Conservation (phyloP, 2,797 vertebrate species). For the Spinus pinus region DNA sequence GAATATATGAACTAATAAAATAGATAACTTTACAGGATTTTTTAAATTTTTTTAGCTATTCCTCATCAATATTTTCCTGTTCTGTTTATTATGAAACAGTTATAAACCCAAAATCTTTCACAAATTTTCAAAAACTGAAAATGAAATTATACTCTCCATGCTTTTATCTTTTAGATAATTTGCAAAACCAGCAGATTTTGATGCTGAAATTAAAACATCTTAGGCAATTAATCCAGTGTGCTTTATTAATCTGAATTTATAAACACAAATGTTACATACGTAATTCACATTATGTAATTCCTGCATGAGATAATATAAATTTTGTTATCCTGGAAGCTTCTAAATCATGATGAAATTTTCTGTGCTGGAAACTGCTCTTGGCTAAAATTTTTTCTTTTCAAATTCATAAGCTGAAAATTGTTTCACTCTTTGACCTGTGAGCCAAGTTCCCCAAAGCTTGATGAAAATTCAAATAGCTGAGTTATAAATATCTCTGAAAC, state of each 20-base stretch:
- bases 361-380: conserved; percentile 26
- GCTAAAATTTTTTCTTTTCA: conserved; percentile 44
- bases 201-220: not conserved
- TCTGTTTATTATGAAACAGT: not conserved
- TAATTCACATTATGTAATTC: not conserved
- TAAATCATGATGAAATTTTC: conserved; percentile 13
- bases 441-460: conserved; percentile 56
- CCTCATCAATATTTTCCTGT: not conserved
- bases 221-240: not conserved
- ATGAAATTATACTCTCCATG: not conserved
- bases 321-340: conserved; percentile 13
- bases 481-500: conserved; percentile 65
- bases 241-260: not conserved
- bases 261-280: not conserved
- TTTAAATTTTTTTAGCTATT: not conserved
- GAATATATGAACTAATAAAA: not conserved
- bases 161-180: not conserved
- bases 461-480: conserved; percentile 70
- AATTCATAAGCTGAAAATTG: conserved; percentile 45
- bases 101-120: not conserved
- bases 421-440: conserved; percentile 45
- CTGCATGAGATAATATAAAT: not conserved
- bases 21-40: not conserved
- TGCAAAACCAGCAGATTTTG: not conserved
- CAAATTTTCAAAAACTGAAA: not conserved